These are phyloP conservation scores for Phengaris arion DNA, from an alignment of 2,888 invertebrate genomes.

Conservation along the genomic window DNA sequence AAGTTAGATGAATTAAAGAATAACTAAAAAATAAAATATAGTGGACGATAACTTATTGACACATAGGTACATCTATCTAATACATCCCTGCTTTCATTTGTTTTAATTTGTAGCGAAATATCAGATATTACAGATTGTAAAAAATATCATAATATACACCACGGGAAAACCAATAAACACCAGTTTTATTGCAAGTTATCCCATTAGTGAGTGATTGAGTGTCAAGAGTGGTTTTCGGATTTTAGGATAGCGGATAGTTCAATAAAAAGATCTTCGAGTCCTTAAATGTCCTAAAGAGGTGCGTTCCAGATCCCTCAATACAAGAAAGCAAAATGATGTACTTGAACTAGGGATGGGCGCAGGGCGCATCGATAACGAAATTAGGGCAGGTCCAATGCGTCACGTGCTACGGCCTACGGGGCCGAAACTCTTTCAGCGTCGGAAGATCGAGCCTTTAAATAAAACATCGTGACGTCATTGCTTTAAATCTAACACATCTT, in stretches of 20 bases:
- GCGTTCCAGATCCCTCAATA: conserved; percentile 34
- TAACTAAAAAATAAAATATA: neutral
- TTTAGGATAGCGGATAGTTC: neutral
- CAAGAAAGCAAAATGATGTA: conserved; percentile 57
- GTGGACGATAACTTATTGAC: neutral
- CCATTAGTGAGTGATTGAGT: neutral
- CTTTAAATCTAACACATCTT: neutral
- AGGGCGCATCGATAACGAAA: conserved; percentile 63
- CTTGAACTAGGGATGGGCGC: conserved; percentile 57
- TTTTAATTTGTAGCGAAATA: neutral
- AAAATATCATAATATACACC: neutral
- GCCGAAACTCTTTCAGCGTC: too few relatives aligned
- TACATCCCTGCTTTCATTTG: neutral
- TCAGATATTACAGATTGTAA: neutral
- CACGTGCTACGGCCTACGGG: too few relatives aligned
- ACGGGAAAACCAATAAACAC: conserved; percentile 5
- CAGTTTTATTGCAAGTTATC: neutral
- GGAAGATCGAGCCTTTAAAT: conserved; percentile 5
- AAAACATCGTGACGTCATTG: conserved; percentile 11
- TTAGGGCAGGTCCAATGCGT: conserved; percentile 60
- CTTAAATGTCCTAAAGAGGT: neutral
- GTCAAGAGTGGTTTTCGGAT: neutral
- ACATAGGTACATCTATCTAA: neutral
- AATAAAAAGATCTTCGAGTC: neutral
- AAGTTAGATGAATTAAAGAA: too few relatives aligned